A percentile compares a stretch with the other conserved stretches of the same genome.
Evolutionary conservation across 2,888 invertebrate genomes (phyloP).

Genomic region (Mimachlamys varia): DNA sequence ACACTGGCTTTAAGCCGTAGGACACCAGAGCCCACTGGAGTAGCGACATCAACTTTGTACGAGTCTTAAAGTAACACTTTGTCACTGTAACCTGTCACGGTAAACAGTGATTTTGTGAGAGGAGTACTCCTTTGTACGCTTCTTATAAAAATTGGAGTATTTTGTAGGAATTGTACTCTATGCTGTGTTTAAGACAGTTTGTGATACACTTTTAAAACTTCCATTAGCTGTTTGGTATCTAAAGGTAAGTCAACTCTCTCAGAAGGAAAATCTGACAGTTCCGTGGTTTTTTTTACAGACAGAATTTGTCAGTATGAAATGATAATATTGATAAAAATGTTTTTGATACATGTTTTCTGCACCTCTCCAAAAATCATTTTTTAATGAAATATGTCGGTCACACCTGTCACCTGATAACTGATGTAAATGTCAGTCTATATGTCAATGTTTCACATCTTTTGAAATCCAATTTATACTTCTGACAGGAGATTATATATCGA

Average conservation of each 20-base stretch:
- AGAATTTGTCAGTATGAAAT: not conserved
- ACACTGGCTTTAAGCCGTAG: not conserved
- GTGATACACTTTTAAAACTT: not conserved
- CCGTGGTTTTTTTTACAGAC: not conserved
- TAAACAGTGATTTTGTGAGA: not conserved
- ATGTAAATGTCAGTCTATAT: not conserved
- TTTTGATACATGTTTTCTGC: not conserved
- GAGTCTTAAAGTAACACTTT: not conserved
- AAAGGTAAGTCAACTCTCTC: not conserved
- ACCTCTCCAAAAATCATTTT: not conserved
- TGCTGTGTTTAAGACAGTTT: not conserved
- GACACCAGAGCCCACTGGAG: conserved; percentile 2
- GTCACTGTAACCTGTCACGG: not conserved
- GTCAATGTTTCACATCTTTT: conserved; percentile 1
- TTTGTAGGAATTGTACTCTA: not conserved
- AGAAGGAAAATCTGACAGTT: not conserved
- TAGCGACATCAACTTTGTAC: not conserved
- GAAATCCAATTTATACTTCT: not conserved
- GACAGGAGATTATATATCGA: not conserved
- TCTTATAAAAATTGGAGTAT: not conserved
- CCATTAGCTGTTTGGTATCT: not conserved
- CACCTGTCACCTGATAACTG: not conserved
- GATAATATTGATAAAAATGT: not conserved
- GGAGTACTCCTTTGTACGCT: not conserved
- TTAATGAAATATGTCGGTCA: not conserved